These are phyloP conservation scores for Actenoides lindsayi DNA, from an alignment of 2,113 vertebrate genomes.

Conservation along the genomic window DNA sequence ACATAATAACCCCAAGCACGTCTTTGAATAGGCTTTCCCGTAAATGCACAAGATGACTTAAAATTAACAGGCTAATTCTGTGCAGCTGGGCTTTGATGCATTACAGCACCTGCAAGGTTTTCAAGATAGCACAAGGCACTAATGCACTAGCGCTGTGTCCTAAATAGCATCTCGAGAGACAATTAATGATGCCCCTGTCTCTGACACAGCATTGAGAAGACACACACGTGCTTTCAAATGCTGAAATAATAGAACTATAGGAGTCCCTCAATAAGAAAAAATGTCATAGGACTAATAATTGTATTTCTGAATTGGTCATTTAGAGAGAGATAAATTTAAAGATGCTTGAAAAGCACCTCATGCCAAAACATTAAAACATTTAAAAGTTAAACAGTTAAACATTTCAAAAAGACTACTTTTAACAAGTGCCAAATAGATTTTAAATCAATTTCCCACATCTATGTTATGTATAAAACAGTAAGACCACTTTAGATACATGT, in stretches of 20 bases:
- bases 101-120: slow-evolving; percentile 54
- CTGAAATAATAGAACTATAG: not conserved
- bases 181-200: slow-evolving; percentile 18
- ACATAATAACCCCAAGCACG: slow-evolving; percentile 44
- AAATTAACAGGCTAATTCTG: slow-evolving; percentile 31
- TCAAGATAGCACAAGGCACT: slow-evolving; percentile 31
- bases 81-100: slow-evolving; percentile 43
- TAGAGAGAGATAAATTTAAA: not conserved
- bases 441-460: not conserved
- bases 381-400: not conserved
- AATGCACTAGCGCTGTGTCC: not conserved
- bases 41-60: slow-evolving; percentile 39
- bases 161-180: slow-evolving; percentile 35
- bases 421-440: not conserved
- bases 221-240: not conserved
- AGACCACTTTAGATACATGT: not conserved
- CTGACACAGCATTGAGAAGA: not conserved
- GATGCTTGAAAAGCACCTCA: not conserved
- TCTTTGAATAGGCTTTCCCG: slow-evolving; percentile 58
- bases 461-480: not conserved
- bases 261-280: not conserved
- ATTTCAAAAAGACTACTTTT: not conserved
- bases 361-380: not conserved
- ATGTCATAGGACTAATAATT: not conserved
- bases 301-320: not conserved